Conservation (phyloP, 2,888 invertebrate genomes). For the Dexiosoma caninum region DNA sequence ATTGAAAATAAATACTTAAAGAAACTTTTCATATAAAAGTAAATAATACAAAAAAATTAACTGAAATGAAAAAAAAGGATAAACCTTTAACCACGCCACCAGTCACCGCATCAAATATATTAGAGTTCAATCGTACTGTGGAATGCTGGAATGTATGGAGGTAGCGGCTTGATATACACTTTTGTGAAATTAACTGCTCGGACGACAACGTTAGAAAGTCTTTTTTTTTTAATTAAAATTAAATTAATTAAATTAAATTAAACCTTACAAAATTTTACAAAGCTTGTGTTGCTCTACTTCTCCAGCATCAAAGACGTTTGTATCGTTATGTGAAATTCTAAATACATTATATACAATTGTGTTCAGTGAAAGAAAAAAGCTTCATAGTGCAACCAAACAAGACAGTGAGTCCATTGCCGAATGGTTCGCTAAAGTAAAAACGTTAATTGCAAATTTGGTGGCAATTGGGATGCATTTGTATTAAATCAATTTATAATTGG, state of each 20-base stretch:
- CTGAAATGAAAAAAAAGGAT: too few relatives aligned
- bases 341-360: conserved; percentile 34
- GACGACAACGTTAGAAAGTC: conserved; percentile 24
- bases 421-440: conserved; percentile 15
- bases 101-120: too few relatives aligned
- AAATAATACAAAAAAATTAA: too few relatives aligned
- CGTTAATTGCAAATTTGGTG: neutral
- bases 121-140: too few relatives aligned
- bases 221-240: neutral
- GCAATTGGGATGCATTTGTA: too few relatives aligned
- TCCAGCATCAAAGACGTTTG: conserved; percentile 31
- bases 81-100: too few relatives aligned
- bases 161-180: conserved; percentile 20
- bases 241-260: neutral
- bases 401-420: too few relatives aligned
- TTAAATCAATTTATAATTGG: too few relatives aligned
- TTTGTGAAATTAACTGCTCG: conserved; percentile 35
- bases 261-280: conserved; percentile 18
- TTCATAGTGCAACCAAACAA: too few relatives aligned
- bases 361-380: conserved; percentile 23
- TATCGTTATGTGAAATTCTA: conserved; percentile 22
- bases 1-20: too few relatives aligned
- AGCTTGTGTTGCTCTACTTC: conserved; percentile 20
- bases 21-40: too few relatives aligned
- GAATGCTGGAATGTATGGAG: neutral